Conservation (phyloP, 1,140 invertebrate genomes). For the Ephestia elutella region DNA sequence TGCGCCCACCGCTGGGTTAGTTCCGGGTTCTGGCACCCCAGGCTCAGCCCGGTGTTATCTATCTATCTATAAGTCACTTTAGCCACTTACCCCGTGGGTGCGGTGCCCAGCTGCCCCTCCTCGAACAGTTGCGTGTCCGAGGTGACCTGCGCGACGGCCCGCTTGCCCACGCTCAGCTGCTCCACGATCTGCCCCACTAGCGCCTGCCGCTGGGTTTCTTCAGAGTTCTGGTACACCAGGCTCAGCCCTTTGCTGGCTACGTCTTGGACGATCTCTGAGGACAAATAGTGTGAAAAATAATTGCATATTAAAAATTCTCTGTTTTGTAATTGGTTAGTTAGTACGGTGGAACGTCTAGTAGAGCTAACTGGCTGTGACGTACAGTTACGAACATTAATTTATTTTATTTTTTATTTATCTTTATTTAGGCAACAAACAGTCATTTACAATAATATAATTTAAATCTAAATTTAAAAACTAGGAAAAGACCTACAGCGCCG, state of each 20-base stretch:
- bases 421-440: too few species aligned
- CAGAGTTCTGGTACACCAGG: conserved; percentile 88
- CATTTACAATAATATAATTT: too few species aligned
- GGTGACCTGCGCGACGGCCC: conserved; percentile 82
- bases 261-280: conserved; percentile 8
- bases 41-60: conserved; percentile 82
- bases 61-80: not conserved
- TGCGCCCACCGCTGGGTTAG: conserved; percentile 81
- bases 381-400: too few species aligned
- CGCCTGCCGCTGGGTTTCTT: conserved; percentile 80
- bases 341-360: too few species aligned
- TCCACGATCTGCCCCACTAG: conserved; percentile 86
- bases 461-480: too few species aligned
- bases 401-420: too few species aligned
- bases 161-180: conserved; percentile 88
- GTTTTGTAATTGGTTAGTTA: too few species aligned
- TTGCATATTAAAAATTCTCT: too few species aligned
- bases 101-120: conserved; percentile 88
- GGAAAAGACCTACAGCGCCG: too few species aligned
- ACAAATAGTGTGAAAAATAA: too few species aligned
- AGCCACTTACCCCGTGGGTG: conserved; percentile 83
- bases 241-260: conserved; percentile 93
- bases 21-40: conserved; percentile 88
- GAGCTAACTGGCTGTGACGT: too few species aligned
- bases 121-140: conserved; percentile 91